These are phyloP conservation scores for Amblyopsis hoosieri DNA, from an alignment of 2,797 vertebrate genomes.

Conservation along the genomic window DNA sequence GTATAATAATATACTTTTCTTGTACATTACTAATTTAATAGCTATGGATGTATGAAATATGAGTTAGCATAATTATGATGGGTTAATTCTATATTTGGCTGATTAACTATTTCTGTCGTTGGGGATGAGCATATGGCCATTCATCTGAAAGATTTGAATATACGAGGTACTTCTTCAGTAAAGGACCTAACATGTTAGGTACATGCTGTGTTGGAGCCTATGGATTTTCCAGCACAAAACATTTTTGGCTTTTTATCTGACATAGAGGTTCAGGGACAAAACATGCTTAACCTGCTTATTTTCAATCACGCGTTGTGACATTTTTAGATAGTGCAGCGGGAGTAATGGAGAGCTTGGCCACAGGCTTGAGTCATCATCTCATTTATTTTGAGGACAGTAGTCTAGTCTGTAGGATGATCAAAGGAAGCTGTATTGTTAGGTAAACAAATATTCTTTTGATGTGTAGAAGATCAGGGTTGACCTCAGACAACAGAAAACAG, in stretches of 20 bases:
- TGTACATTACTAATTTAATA: no score
- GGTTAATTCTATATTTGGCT: background rate
- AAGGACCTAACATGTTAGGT: conserved; percentile 11
- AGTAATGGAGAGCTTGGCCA: background rate
- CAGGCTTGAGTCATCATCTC: conserved; percentile 15
- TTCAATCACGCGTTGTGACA: background rate
- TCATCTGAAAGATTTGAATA: background rate
- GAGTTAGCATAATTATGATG: background rate
- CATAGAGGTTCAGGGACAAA: no score
- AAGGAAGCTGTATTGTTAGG: conserved; percentile 19
- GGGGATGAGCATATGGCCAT: background rate
- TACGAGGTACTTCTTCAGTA: no score
- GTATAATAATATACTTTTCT: no score
- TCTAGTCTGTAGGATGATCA: conserved; percentile 33
- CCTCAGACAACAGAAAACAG: no score
- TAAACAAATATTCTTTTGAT: conserved; percentile 31
- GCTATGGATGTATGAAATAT: background rate
- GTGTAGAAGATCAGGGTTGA: no score
- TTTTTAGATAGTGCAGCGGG: background rate
- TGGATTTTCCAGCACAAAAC: conserved; percentile 21
- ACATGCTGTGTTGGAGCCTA: conserved; percentile 49
- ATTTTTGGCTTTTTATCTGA: no score
- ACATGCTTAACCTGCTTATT: background rate
- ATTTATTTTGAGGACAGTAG: conserved; percentile 13
- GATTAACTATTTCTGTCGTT: background rate